A percentile compares a stretch with the other conserved stretches of the same genome.
Conservation (phyloP, 2,113 vertebrate species). For the Entelurus aequoreus region DNA sequence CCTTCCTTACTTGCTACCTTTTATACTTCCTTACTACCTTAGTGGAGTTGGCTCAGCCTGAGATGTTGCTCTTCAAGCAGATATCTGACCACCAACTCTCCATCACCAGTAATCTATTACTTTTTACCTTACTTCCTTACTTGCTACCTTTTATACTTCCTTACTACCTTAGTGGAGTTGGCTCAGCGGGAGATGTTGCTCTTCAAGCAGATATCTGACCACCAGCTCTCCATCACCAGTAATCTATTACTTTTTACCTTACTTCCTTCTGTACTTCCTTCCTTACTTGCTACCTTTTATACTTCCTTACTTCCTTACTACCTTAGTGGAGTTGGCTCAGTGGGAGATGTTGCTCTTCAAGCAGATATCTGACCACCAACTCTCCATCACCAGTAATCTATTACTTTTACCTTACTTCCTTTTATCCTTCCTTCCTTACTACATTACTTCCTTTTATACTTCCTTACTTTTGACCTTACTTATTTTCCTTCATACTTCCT, state of each 20-base stretch:
- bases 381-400: constrained; percentile 73
- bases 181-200: constrained; percentile 92
- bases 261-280: background rate
- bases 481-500: too few relatives aligned
- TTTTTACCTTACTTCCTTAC: background rate
- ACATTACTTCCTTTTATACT: too few relatives aligned
- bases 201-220: constrained; percentile 86
- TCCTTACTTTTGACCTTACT: too few relatives aligned
- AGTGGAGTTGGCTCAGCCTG: constrained; percentile 88
- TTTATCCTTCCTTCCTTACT: too few relatives aligned
- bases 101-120: constrained; percentile 56
- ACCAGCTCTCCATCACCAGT: constrained; percentile 80
- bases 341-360: constrained; percentile 91
- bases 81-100: constrained; percentile 88
- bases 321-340: constrained; percentile 83
- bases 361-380: constrained; percentile 85
- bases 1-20: too few relatives aligned
- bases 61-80: constrained; percentile 88
- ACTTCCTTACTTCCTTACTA: too few relatives aligned
- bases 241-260: too few relatives aligned
- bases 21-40: too few relatives aligned
- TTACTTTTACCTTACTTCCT: too few relatives aligned
- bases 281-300: background rate
- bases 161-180: constrained; percentile 71
- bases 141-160: too few relatives aligned